Evolutionary conservation across 2,113 vertebrate genomes (phyloP).

Genomic region (Sarotherodon lohbergeri): DNA sequence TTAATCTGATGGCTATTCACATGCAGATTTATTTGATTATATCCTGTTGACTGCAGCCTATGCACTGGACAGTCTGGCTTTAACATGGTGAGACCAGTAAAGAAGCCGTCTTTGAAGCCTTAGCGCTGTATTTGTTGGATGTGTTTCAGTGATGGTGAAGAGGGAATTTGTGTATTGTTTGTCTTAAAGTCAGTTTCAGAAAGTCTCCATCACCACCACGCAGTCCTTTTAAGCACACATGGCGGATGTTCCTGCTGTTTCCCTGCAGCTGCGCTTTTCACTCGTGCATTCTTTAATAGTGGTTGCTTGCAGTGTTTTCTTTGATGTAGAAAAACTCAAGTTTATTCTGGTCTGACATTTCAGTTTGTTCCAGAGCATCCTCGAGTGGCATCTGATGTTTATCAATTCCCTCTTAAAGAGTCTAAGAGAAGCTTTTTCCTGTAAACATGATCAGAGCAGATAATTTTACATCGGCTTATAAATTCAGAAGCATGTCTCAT

Average conservation of each 20-base stretch:
- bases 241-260: background rate
- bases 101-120: background rate
- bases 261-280: background rate
- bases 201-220: background rate
- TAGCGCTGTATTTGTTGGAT: background rate
- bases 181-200: background rate
- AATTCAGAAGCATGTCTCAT: background rate
- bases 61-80: background rate
- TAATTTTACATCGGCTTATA: background rate
- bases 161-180: background rate
- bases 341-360: background rate
- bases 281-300: background rate
- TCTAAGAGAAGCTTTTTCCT: background rate
- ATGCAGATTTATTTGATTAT: background rate
- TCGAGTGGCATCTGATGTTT: background rate
- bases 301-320: background rate
- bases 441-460: background rate
- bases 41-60: background rate
- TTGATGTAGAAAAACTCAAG: background rate
- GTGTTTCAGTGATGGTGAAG: background rate
- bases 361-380: background rate
- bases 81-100: accelerated
- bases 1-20: background rate
- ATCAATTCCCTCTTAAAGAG: background rate
- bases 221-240: background rate